Evolutionary conservation across 2,888 invertebrate species (phyloP), one percentile per base, ranked within the genome.

Genomic region (Morpho deidamia): DNA sequence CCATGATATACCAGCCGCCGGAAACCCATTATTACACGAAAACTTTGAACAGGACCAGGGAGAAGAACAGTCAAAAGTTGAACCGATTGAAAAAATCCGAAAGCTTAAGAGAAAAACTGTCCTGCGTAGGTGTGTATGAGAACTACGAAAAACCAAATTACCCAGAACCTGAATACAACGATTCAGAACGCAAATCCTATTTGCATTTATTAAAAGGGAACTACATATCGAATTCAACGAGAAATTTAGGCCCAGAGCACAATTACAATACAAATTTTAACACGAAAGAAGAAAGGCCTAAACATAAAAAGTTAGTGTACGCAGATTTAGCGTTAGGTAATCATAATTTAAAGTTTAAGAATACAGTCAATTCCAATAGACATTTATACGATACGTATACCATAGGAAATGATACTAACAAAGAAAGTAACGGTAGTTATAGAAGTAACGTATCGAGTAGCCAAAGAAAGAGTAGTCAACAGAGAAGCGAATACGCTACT

Each of bases 281-380:
- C 55, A 80, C 79, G 40, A 86, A 78, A 75, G 86, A 89, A 11
- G 88, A 88, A 4, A 83, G 82, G 66, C 78, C 81, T 67, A 90
- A 78, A 67, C 84, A 87, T 76, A 90, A 89, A 79, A 90, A 88
- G 67, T 73, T 90, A 80, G 90, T 90, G 48, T 90, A 90, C 66
- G 90, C 90, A 62, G 90, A 90, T 69, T 74, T 90, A 83, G 90
- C 90, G 38, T 80, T 90, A 83, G 89, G 88, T 70, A 90, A 90
- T 72, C 90, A 90, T 81, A 90, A 90, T 78, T 75, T 90, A 78
- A 90, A 90, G 70, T 90, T 90, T 83, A 90, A 90, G 73, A 90
- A 90, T 75, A 90, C 90, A 67, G 90, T 90, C 79, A 90, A 90
- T 83, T 90, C 90, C 60, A 90, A 90, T 82, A 85, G 90, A 76